Conservation (phyloP, 2,797 vertebrate species). For the Eulemur mongoz region DNA sequence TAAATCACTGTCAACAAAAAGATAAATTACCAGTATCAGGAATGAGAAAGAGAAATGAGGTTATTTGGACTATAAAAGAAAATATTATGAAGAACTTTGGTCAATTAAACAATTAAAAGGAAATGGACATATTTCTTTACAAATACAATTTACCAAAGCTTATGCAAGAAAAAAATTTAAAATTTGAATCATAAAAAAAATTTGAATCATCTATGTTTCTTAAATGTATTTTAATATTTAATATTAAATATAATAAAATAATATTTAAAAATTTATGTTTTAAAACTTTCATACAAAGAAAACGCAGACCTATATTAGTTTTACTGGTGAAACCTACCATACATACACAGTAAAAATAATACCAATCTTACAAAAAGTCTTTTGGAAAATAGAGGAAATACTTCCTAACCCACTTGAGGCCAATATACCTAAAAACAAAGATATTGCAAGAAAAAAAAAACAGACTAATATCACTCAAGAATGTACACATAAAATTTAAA, state of each 20-base stretch:
- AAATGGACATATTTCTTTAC: neutral
- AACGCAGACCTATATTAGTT: neutral
- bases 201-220: neutral
- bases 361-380: neutral
- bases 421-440: neutral
- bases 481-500: neutral
- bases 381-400: conserved; percentile 13
- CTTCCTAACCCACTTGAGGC: neutral
- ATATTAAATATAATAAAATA: no score
- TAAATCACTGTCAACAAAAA: neutral
- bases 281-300: conserved; percentile 26
- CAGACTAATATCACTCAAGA: neutral
- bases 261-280: neutral
- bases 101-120: conserved; percentile 4
- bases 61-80: neutral
- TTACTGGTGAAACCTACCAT: neutral
- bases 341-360: neutral
- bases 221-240: neutral
- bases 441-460: neutral
- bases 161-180: neutral
- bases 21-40: neutral
- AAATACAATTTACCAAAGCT: conserved; percentile 17
- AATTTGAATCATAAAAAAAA: neutral
- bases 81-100: neutral
- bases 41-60: conserved; percentile 3